Conservation (phyloP, 2,888 invertebrate species). For the Acrobasis repandana region DNA sequence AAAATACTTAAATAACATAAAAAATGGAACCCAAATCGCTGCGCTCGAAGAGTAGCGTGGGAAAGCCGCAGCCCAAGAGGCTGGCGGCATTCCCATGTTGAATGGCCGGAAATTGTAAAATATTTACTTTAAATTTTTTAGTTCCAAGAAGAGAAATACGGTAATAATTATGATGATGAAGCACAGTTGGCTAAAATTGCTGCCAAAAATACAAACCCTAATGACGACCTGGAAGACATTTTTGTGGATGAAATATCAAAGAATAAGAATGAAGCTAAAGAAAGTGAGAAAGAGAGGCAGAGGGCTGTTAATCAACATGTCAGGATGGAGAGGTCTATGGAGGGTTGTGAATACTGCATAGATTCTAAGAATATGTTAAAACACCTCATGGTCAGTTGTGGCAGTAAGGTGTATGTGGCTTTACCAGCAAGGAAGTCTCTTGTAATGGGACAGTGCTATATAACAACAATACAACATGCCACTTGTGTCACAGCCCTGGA, state of each 20-base stretch:
- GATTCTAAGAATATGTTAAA: conserved; percentile 91
- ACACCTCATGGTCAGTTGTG: conserved; percentile 92
- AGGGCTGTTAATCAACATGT: conserved; percentile 89
- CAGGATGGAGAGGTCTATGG: conserved; percentile 86
- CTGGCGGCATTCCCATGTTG: no score
- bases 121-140: conserved; percentile 51
- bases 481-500: conserved; percentile 92
- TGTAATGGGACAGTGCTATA: conserved; percentile 92
- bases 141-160: conserved; percentile 92
- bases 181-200: conserved; percentile 89
- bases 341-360: conserved; percentile 92
- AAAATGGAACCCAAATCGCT: no score
- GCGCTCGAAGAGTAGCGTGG: no score
- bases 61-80: no score
- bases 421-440: conserved; percentile 92
- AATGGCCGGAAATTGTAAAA: no score
- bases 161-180: conserved; percentile 90
- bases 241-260: conserved; percentile 90
- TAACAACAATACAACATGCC: conserved; percentile 92
- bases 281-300: conserved; percentile 84
- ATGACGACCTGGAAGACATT: conserved; percentile 92
- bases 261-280: conserved; percentile 83
- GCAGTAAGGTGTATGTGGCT: conserved; percentile 91
- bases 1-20: no score
- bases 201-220: conserved; percentile 84